Base-by-base conservation (phyloP, 1,140 invertebrate genomes). In the Phocides pigmalion region DNA sequence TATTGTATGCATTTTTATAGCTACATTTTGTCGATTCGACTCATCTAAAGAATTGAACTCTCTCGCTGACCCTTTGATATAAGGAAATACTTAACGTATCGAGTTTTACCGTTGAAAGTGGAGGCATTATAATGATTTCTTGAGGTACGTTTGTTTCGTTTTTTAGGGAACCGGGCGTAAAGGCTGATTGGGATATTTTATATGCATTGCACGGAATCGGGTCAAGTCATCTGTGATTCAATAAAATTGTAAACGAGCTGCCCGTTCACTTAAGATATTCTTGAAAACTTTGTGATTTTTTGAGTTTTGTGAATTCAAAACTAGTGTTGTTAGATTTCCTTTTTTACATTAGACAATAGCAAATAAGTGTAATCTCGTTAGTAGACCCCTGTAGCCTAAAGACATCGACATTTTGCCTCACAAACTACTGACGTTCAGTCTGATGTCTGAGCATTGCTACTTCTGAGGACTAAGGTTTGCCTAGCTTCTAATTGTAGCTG, bases 51-150 rank as follows among this genome's bases (percentile, higher is more conserved):
- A 59, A 32, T 46, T 25, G 37, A 32, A 28, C 41, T 32, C 5
- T 8, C 16, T 4, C 12, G 4, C 16, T 59, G 41, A 59, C 54
- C 54, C 54, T 46, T 46, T 17, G 41, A 46, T 59, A 59, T 35
- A 59, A 59, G 54, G 54, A 59, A 59, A 59, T 59, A 35, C 42
- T 47, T 47, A 59, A 14, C 28, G 32, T 19, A 39, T 53, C 25
- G 42, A 14, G 8, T 42, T 44, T 58, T 59, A 59, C 56, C 56
- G 56, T 59, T 59, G 25, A 59, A 59, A 59, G 42, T 47, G 28
- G 56, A 28, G 39, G 54, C 56, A 47, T 59, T 59, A 47, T 59
- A 59, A 59, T 59, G 56, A 59, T 59, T 59, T 59, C 42, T 46
- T 47, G 42, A 59, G 20, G 25, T 3, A 15, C 41, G 25, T 46